Conservation (phyloP, 1,140 invertebrate species). For the Scaptomyza pallida region DNA sequence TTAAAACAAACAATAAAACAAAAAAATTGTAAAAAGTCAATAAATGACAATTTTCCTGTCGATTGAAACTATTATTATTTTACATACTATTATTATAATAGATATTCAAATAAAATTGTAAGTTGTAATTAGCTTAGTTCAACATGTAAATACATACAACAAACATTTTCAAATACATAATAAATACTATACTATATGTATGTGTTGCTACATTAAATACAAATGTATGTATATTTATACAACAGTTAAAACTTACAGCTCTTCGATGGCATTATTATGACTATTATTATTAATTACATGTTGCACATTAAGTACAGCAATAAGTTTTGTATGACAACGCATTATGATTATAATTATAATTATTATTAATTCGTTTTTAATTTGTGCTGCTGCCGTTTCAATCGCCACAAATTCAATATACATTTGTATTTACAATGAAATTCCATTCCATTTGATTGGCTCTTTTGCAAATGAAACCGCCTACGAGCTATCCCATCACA, state of each 20-base stretch:
- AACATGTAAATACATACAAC: neutral
- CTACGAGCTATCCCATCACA: slow-evolving; percentile 20
- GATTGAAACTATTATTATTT: neutral
- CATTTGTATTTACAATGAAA: slow-evolving; percentile 35
- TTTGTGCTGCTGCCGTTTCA: neutral
- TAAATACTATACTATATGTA: neutral
- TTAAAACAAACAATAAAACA: neutral
- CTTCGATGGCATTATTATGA: slow-evolving; percentile 54
- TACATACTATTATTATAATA: neutral
- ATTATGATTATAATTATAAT: slow-evolving; percentile 7
- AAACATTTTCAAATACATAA: slow-evolving; percentile 1
- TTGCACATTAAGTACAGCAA: slow-evolving; percentile 45
- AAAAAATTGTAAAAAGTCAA: neutral
- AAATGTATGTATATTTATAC: slow-evolving; percentile 46
- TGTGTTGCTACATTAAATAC: slow-evolving; percentile 16
- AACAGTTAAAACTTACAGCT: slow-evolving; percentile 74
- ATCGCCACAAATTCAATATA: slow-evolving; percentile 50
- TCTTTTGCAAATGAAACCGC: slow-evolving; percentile 22
- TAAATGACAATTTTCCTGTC: neutral
- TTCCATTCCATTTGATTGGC: slow-evolving; percentile 3
- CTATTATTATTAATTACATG: slow-evolving; percentile 24
- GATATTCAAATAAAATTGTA: neutral
- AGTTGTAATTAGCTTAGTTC: neutral
- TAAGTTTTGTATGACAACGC: slow-evolving; percentile 11
- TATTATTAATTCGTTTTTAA: slow-evolving; percentile 8